These are phyloP conservation scores for Kradibia gibbosae DNA, from an alignment of 1,140 invertebrate genomes.

Conservation along the genomic window DNA sequence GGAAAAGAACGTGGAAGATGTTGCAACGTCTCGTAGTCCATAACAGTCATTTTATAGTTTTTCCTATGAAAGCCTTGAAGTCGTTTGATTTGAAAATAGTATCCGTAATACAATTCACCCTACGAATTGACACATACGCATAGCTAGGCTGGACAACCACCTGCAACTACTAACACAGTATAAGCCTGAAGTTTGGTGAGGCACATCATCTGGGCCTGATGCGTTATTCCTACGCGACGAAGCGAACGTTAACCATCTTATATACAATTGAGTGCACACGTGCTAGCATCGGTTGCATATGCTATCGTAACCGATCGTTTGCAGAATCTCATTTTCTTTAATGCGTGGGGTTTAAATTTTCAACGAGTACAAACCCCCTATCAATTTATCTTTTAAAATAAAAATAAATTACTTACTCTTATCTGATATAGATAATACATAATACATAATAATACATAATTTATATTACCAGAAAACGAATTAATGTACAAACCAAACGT, in stretches of 20 bases:
- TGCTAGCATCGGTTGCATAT: constrained; percentile 41
- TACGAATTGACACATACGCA: not conserved
- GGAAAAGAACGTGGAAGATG: not conserved
- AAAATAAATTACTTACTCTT: too few relatives aligned
- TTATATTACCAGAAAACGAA: too few relatives aligned
- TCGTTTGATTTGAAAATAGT: constrained; percentile 70
- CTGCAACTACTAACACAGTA: not conserved
- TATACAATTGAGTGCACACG: not conserved
- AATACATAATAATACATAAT: too few relatives aligned
- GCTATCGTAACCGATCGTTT: not conserved
- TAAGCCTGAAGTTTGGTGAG: not conserved
- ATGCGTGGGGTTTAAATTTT: not conserved
- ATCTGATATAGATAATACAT: too few relatives aligned
- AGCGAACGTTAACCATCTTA: not conserved
- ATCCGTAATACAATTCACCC: constrained; percentile 34
- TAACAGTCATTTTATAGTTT: constrained; percentile 70
- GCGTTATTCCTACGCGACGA: not conserved
- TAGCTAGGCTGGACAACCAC: not conserved
- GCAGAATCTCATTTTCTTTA: not conserved
- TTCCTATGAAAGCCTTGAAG: constrained; percentile 68
- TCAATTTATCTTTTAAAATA: too few relatives aligned
- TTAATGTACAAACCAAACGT: too few relatives aligned
- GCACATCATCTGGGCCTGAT: not conserved
- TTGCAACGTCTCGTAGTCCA: constrained; percentile 38
- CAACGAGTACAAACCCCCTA: not conserved